Conservation (phyloP, 1,140 invertebrate genomes). For the Marisa cornuarietis region DNA sequence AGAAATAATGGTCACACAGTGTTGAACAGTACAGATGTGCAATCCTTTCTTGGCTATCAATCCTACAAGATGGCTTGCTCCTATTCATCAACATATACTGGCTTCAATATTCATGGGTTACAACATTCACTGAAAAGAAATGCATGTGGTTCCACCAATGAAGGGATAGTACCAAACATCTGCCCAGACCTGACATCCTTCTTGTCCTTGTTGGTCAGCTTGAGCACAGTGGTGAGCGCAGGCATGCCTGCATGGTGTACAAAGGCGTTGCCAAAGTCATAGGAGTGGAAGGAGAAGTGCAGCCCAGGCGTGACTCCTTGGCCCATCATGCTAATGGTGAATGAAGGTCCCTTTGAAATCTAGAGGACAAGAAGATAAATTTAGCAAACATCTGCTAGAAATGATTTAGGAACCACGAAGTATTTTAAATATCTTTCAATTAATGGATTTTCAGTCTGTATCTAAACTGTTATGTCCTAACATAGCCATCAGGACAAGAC, state of each 20-base stretch:
- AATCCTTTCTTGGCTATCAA: too few relatives aligned
- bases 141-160: too few relatives aligned
- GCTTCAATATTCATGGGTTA: too few relatives aligned
- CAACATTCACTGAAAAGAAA: too few relatives aligned
- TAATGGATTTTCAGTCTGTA: too few relatives aligned
- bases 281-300: constrained; percentile 61
- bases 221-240: constrained; percentile 45
- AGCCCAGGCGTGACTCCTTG: constrained; percentile 59
- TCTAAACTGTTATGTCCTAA: too few relatives aligned
- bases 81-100: too few relatives aligned
- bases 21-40: too few relatives aligned
- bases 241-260: constrained; percentile 64
- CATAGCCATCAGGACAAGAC: not conserved
- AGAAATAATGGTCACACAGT: too few relatives aligned
- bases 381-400: not conserved
- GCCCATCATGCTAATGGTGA: constrained; percentile 54
- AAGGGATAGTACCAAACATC: too few relatives aligned
- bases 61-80: too few relatives aligned
- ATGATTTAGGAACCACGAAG: not conserved
- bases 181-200: constrained; percentile 59
- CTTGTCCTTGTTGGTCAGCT: constrained; percentile 63
- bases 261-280: constrained; percentile 65
- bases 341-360: constrained; percentile 63
- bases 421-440: not conserved
- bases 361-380: constrained; percentile 33